Evolutionary conservation across 2,797 vertebrate species (phyloP).

Genomic region (Taeniopygia guttata): DNA sequence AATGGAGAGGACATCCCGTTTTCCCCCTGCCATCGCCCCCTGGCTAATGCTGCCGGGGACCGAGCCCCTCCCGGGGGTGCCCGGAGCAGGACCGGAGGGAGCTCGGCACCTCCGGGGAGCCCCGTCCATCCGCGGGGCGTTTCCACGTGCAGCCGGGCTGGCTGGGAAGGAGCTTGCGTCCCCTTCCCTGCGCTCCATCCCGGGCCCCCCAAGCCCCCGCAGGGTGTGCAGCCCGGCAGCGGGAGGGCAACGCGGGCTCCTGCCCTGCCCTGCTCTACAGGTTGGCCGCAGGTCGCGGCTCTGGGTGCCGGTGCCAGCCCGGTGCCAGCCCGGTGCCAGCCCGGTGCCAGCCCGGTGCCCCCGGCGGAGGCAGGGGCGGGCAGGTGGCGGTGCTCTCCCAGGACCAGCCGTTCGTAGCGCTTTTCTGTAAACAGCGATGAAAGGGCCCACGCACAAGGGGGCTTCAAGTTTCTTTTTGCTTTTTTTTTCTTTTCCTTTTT

Average conservation of each 20-base stretch:
- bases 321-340: background rate
- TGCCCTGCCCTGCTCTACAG: slow-evolving; percentile 3
- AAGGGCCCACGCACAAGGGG: background rate
- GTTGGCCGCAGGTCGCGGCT: background rate
- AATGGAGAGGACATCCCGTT: background rate
- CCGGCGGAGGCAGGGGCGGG: background rate
- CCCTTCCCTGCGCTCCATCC: background rate
- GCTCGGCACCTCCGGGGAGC: background rate
- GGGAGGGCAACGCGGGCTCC: background rate
- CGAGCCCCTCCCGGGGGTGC: background rate
- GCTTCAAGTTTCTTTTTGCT: background rate
- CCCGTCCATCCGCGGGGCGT: background rate
- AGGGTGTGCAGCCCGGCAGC: background rate
- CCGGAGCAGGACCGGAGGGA: background rate
- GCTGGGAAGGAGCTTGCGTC: background rate
- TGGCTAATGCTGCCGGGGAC: background rate
- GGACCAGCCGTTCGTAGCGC: background rate
- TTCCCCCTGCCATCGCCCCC: background rate
- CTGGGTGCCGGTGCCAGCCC: background rate
- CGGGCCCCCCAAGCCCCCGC: background rate
- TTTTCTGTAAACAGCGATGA: slow-evolving; percentile 3
- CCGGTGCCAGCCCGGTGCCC: background rate
- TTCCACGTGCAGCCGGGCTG: background rate
- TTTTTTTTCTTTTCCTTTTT: background rate
- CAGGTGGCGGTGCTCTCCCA: background rate